Base-by-base conservation (phyloP, 2,797 vertebrate species). In the Delichon dasypus region DNA sequence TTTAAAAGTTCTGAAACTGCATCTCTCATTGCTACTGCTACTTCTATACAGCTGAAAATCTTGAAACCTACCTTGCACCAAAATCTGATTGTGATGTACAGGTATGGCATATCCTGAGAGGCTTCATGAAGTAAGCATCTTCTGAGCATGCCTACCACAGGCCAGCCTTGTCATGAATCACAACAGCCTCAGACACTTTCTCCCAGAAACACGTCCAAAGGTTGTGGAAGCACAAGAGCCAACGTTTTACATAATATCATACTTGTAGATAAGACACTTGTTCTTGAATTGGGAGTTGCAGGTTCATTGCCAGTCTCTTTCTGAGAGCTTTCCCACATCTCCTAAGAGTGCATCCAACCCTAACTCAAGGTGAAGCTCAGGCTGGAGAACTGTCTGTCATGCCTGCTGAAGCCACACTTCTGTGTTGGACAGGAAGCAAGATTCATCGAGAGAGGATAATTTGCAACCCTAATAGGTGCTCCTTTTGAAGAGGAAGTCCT, bases 401-500 rank as follows among this genome's bases (percentile, higher is more conserved):
- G 45, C 26, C 45, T 60, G 32, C 36, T 89, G 67, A 62, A 90
- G 67, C 47, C 71, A 85, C 64, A 73, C 36, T 85, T 92, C 83
- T 73, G 3, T 57, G 48, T 7, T 51, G 36, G 60, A 76, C 16
- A 89, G 61, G 81, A 93, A 93, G 55, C n/a, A 92, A 93, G 48
- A 87, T 87, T 87, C 67, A 90, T 30, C 19, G 67, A 87, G 71
- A 85, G 55, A 85, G 55, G 38, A 64, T 90, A 85, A 94, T 96
- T 96, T 96, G 94, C 96, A 96, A 96, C 42, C 26, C 45, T 95
- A 94, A 96, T 90, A 81, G 75, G 25, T 77, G 42, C 38, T 91
- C 23, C 87, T 92, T 96, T 93, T 87, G 75, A 96, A 93, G 87
- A 95, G 85, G 91, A 96, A 94, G 91, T 92, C 67, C 89, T 71